A percentile compares a stretch with the other conserved stretches of the same genome.
Conservation (phyloP, 2,797 vertebrate genomes). For the Cossypha dichroa region DNA sequence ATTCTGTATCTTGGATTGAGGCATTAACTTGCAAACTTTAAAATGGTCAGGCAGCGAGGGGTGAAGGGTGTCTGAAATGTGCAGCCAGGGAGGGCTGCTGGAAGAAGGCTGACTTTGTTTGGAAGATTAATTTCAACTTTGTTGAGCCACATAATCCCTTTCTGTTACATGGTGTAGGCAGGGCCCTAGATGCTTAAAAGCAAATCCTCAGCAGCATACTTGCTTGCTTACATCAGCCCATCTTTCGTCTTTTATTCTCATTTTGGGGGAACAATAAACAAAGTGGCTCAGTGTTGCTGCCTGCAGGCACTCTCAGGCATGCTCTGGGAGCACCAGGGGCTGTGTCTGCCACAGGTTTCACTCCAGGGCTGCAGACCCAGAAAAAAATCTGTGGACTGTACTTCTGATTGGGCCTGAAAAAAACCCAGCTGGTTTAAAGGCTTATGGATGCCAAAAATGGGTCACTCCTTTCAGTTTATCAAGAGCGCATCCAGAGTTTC, state of each 20-base stretch:
- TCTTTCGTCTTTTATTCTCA: constrained; percentile 49
- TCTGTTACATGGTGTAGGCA: constrained; percentile 71
- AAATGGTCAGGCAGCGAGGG: not conserved
- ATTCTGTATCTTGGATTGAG: not conserved
- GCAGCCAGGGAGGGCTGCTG: not conserved
- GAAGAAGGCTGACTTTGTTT: constrained; percentile 78
- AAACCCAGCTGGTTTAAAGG: not conserved
- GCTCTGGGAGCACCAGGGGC: not conserved
- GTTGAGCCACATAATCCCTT: constrained; percentile 74
- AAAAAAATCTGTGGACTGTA: not conserved
- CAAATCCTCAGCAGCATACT: constrained; percentile 75
- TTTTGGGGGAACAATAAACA: constrained; percentile 76
- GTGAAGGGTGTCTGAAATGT: constrained; percentile 21
- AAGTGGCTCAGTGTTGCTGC: constrained; percentile 73
- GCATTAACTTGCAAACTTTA: not conserved
- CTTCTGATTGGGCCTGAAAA: not conserved
- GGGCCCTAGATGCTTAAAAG: constrained; percentile 71
- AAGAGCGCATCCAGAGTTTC: not conserved
- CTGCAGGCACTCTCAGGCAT: not conserved
- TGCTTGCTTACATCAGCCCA: constrained; percentile 75
- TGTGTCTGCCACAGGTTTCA: not conserved
- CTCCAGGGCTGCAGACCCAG: not conserved
- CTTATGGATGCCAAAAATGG: not conserved
- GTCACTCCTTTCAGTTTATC: not conserved
- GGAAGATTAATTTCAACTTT: constrained; percentile 71